Conservation (phyloP, 2,888 invertebrate genomes). For the Amphimallon solstitiale region DNA sequence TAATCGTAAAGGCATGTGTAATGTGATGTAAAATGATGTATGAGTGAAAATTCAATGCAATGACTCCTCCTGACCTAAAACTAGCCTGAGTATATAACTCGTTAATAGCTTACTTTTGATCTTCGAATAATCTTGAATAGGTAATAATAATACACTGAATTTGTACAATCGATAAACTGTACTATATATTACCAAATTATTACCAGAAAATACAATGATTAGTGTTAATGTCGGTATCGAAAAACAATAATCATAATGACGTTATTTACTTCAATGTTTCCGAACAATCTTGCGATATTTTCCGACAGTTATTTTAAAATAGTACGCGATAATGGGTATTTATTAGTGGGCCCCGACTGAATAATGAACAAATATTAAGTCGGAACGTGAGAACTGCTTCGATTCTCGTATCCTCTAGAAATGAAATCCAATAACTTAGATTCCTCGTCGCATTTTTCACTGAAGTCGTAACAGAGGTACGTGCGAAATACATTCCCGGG, state of each 20-base stretch:
- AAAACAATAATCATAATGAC: neutral
- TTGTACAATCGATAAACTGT: no score
- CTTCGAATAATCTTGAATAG: no score
- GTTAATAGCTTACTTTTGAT: no score
- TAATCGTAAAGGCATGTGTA: no score
- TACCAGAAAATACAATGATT: no score
- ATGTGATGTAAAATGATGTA: no score
- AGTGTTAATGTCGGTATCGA: neutral
- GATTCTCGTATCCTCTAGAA: slow-evolving; percentile 55
- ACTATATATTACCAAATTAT: no score
- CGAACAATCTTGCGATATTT: slow-evolving; percentile 13
- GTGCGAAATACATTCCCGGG: slow-evolving; percentile 52
- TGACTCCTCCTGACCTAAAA: no score
- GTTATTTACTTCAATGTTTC: slow-evolving; percentile 21
- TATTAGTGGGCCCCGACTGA: slow-evolving; percentile 40
- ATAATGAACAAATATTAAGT: slow-evolving; percentile 51
- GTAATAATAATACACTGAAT: no score
- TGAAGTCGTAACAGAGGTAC: slow-evolving; percentile 56
- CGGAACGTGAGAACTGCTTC: slow-evolving; percentile 59
- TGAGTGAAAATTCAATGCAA: no score
- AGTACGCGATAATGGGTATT: slow-evolving; percentile 37
- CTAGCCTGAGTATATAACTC: no score
- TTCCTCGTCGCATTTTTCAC: slow-evolving; percentile 57
- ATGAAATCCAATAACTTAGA: slow-evolving; percentile 61
- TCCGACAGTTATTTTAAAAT: slow-evolving; percentile 30